These are phyloP conservation scores for Drosophila kanapiae DNA, from an alignment of 1,140 invertebrate genomes.

Conservation along the genomic window DNA sequence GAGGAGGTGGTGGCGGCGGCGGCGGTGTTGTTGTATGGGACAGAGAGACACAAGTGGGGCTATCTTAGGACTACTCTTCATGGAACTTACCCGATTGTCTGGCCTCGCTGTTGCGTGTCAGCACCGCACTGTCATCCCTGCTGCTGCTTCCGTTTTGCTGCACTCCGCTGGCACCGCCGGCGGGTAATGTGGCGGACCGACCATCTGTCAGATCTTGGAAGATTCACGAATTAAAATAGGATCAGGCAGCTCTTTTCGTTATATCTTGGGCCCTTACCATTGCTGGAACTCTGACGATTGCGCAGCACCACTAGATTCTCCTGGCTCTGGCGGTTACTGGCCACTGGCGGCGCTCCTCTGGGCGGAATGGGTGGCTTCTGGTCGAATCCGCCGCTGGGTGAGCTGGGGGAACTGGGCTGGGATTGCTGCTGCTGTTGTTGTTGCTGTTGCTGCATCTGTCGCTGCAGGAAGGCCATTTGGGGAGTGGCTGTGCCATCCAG, in stretches of 20 bases:
- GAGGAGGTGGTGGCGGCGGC: neutral
- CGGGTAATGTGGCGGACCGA: constrained; percentile 70
- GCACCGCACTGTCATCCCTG: constrained; percentile 62
- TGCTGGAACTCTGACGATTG: constrained; percentile 74
- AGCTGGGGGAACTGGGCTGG: constrained; percentile 73
- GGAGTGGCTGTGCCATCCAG: constrained; percentile 69
- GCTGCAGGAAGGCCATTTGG: constrained; percentile 83
- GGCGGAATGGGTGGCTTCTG: constrained; percentile 87
- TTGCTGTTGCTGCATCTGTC: constrained; percentile 85
- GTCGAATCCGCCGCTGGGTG: constrained; percentile 78
- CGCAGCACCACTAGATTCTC: constrained; percentile 79
- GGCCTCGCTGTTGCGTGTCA: constrained; percentile 77
- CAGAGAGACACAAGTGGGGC: constrained; percentile 31
- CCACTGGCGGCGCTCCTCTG: constrained; percentile 86
- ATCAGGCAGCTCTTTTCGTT: too few species aligned
- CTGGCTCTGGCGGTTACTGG: constrained; percentile 85
- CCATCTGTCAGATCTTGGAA: constrained; percentile 57
- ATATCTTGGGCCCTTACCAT: constrained; percentile 33
- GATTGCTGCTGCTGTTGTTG: constrained; percentile 59
- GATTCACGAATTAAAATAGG: too few species aligned
- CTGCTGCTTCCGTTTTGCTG: constrained; percentile 72
- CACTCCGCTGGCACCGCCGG: constrained; percentile 59
- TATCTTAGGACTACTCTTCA: neutral
- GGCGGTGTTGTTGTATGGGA: constrained; percentile 16
- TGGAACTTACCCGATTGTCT: constrained; percentile 78